Percentiles rank a stretch among this genome's conserved stretches.
Evolutionary conservation across 2,888 invertebrate genomes (phyloP).

Genomic region (Shargacucullia verbasci): DNA sequence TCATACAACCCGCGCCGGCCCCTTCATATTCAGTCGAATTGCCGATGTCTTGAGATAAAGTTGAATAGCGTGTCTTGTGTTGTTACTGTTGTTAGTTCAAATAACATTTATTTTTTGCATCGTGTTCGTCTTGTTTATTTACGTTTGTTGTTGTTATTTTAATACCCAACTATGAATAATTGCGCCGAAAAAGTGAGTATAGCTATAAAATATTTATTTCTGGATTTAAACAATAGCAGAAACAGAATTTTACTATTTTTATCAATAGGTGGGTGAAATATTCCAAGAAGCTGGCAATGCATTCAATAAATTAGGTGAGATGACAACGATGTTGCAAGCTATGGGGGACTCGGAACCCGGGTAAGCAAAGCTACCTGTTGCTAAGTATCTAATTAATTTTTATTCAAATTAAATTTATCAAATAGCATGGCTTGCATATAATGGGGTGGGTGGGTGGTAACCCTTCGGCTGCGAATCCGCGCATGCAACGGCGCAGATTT

Average conservation of each 20-base stretch:
- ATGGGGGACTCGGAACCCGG: conserved; percentile 95
- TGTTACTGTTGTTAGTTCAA: background rate
- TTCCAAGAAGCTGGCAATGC: conserved; percentile 98
- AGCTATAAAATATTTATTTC: background rate
- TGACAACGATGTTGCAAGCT: conserved; percentile 98
- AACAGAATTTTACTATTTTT: conserved; percentile 5
- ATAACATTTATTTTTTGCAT: background rate
- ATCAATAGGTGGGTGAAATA: conserved; percentile 96
- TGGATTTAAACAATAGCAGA: no score
- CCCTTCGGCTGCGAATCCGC: background rate
- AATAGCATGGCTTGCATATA: background rate
- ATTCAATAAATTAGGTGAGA: conserved; percentile 97
- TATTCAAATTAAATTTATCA: no score
- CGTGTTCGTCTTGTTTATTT: background rate
- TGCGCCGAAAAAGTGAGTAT: conserved; percentile 68
- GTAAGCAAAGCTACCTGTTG: conserved; percentile 79
- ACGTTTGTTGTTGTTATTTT: no score
- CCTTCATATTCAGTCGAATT: no score
- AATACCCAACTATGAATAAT: conserved; percentile 61
- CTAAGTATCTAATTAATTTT: background rate
- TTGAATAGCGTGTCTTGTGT: no score
- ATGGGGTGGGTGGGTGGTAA: background rate
- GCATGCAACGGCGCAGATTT: conserved; percentile 4
- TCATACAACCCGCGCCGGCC: no score
- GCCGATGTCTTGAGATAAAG: no score